Evolutionary conservation across 1,140 invertebrate species (phyloP), one percentile per base, ranked within the genome.

Genomic region (Vollenhovia emeryi): DNA sequence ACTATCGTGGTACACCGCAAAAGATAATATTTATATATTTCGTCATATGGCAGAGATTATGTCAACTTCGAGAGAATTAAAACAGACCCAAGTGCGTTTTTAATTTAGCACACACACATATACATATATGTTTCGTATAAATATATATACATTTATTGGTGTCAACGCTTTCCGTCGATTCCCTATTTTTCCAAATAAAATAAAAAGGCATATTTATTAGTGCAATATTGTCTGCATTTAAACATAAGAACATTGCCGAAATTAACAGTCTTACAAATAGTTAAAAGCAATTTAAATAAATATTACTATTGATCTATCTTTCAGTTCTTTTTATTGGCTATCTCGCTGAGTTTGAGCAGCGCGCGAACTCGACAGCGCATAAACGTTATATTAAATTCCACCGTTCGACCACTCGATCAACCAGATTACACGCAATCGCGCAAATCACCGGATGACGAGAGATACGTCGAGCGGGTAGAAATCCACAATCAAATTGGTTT

Each of bases 401-500:
- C 55, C 6, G 21, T 15, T 59, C 40, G 24, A 43, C 0, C 45
- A 21, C 18, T 33, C 2, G 40, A 40, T 11, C 33, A 27, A 5
- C 52, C 50, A 30, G 75, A 82, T 75, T 60, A 62, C 5, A 4
- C 43, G 3, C 50, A 48, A 15, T 45, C 55, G 1, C 18, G 24
- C n/a, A 89, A 45, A 74, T 86, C 73, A 15, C 11, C 2, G 8
- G 9, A 69, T 13, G 3, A 80, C 50, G 52, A 59, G 30, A 36
- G 6, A 6, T 43, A 24, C 18, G 74, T 75, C 1, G 69, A 64
- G 6, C 71, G 86, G 5, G 30, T 92, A 3, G 84, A 91, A 18
- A 90, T 92, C 8, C 75, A 89, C 15, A 85, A 88, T 48, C 89
- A 91, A 73, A 89, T 86, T 62, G 89, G 90, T 43, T 86, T 93